A percentile compares a stretch with the other conserved stretches of the same genome.
Conservation (phyloP, 2,797 vertebrate genomes). For the Poecilia wingei region DNA sequence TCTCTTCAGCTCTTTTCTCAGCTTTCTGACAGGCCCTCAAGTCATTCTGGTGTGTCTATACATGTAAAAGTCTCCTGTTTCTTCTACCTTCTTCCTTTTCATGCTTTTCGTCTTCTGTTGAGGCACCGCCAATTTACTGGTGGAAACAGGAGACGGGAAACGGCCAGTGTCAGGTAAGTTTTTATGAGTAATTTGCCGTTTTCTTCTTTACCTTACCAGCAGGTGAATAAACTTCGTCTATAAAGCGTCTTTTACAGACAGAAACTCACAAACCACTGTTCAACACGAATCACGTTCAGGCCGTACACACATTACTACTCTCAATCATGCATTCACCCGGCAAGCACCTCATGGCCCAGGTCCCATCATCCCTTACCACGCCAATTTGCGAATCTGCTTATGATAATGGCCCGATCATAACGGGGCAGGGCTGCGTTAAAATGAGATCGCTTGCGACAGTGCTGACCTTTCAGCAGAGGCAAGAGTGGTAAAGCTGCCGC, state of each 20-base stretch:
- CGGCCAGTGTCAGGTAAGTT: constrained; percentile 32
- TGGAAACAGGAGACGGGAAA: constrained; percentile 46
- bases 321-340: constrained; percentile 30
- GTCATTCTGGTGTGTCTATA: constrained; percentile 81
- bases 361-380: constrained; percentile 62
- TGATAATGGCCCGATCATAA: constrained; percentile 79
- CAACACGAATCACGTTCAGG: background rate
- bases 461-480: constrained; percentile 78
- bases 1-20: constrained; percentile 60
- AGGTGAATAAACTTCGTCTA: background rate
- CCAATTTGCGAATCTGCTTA: constrained; percentile 82
- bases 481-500: constrained; percentile 66
- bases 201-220: constrained; percentile 4
- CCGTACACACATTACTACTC: background rate
- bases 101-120: constrained; percentile 51
- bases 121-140: constrained; percentile 74
- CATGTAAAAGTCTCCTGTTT: constrained; percentile 70
- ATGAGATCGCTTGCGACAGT: constrained; percentile 67
- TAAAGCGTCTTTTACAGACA: background rate
- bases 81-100: constrained; percentile 17
- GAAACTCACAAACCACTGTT: background rate
- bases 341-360: constrained; percentile 31
- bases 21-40: constrained; percentile 80
- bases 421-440: constrained; percentile 69
- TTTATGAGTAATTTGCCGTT: constrained; percentile 40